Evolutionary conservation across 1,140 invertebrate genomes (phyloP), one percentile per base, ranked within the genome.

Genomic region (Hylaeus anthracinus): DNA sequence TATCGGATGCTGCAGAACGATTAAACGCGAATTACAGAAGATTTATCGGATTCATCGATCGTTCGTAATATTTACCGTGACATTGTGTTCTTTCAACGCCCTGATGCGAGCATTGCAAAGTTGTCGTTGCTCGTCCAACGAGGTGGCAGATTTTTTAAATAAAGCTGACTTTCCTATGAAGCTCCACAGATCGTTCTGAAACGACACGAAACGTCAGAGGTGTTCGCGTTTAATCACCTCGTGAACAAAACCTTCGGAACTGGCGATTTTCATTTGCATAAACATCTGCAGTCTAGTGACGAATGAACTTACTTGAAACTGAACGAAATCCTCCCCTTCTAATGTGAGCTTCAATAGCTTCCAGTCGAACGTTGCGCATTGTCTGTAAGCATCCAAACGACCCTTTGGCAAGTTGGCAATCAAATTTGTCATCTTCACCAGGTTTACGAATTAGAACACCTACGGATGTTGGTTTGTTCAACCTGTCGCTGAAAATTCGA

Each of bases 281-380:
- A 26, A 26, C 26, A 26, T 26, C 26, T 26, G 26, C 26, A 26
- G 26, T 26, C 26, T 0, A 26, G 26, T 26, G 26, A 26, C 0
- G 26, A 26, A 26, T 26, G 26, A 26, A 66, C 60, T 83, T 93
- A 96, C 95, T 93, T 96, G 95, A 65, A 94, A 91, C 74, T 93
- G 89, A n/a, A 96, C 90, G 63, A 91, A 90, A 10, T 94, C 93
- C 64, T 94, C 92, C 56, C 94, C 96, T 86, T 98, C 96, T 39
- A 98, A 94, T 84, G 95, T 93, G 3, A 97, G 78, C 91, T 95
- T 96, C 94, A 98, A 95, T 74, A 95, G 94, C 86, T 97, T 97
- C 96, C 97, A 98, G 89, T 97, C 95, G 90, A 98, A 98, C 3
- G 95, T 95, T 1, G 97, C 96, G 82, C 94, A 94, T 73, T 95